A percentile compares a stretch with the other conserved stretches of the same genome.
These are phyloP conservation scores for Drosophila serrata DNA, from an alignment of 1,140 invertebrate genomes.

Conservation along the genomic window DNA sequence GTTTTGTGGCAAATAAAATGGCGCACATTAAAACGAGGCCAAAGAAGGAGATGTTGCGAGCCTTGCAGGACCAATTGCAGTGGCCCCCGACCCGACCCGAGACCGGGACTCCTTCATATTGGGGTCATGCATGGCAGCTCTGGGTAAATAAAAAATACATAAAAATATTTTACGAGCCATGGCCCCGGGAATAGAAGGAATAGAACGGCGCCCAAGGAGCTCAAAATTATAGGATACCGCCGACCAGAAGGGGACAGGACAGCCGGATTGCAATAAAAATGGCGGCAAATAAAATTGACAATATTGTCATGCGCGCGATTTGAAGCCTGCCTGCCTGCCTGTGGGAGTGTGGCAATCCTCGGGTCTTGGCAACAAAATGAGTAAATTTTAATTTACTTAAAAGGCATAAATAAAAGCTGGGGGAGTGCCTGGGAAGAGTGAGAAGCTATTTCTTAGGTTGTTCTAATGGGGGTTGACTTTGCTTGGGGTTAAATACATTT, in stretches of 20 bases:
- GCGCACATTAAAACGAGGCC: conserved; percentile 81
- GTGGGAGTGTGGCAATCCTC: conserved; percentile 18
- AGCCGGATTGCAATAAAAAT: conserved; percentile 75
- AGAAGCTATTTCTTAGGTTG: neutral
- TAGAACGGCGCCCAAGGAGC: conserved; percentile 48
- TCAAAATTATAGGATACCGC: conserved; percentile 30
- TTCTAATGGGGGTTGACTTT: neutral
- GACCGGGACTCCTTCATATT: conserved; percentile 53
- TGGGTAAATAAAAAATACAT: conserved; percentile 83
- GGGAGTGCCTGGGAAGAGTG: neutral
- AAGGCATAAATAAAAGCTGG: conserved; percentile 69
- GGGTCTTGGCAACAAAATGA: conserved; percentile 65
- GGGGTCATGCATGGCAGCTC: conserved; percentile 75
- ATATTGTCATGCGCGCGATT: conserved; percentile 79
- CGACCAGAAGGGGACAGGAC: conserved; percentile 27
- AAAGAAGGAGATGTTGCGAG: conserved; percentile 15
- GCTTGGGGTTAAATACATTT: neutral
- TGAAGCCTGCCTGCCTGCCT: conserved; percentile 19
- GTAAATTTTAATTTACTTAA: conserved; percentile 82
- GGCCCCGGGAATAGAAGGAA: conserved; percentile 45
- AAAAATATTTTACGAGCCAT: conserved; percentile 81
- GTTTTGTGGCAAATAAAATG: conserved; percentile 84
- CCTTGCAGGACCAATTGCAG: conserved; percentile 62
- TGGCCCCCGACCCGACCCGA: conserved; percentile 40
- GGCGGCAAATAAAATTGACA: conserved; percentile 80